A percentile compares a stretch with the other conserved stretches of the same genome.
These are phyloP conservation scores for Dermolepida albohirtum DNA, from an alignment of 2,888 invertebrate genomes.

Conservation along the genomic window DNA sequence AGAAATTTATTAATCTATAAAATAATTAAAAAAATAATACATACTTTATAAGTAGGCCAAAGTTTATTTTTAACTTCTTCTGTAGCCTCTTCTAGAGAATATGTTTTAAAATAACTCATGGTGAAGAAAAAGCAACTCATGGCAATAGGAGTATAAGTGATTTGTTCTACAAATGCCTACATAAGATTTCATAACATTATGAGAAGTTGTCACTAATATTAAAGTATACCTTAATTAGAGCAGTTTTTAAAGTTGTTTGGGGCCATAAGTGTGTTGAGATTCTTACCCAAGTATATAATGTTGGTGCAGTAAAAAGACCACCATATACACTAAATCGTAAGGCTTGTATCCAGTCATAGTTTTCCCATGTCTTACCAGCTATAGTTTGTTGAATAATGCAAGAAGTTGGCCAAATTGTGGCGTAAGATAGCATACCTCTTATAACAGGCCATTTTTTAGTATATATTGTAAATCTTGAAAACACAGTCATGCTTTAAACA, in stretches of 20 bases:
- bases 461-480: conserved; percentile 64
- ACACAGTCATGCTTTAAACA: conserved; percentile 13
- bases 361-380: conserved; percentile 73
- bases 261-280: conserved; percentile 84
- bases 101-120: conserved; percentile 72
- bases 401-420: conserved; percentile 79
- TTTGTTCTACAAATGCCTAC: conserved; percentile 69
- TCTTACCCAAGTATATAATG: conserved; percentile 83
- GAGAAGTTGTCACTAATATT: too few relatives aligned
- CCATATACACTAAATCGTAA: conserved; percentile 82
- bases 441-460: conserved; percentile 67
- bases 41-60: conserved; percentile 70
- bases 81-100: conserved; percentile 64
- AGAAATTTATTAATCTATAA: too few relatives aligned
- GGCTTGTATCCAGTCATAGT: conserved; percentile 78
- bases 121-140: conserved; percentile 71
- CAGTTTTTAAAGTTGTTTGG: conserved; percentile 74
- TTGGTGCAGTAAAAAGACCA: conserved; percentile 85
- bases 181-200: conserved; percentile 39
- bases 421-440: conserved; percentile 78
- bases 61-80: conserved; percentile 70
- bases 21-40: not conserved
- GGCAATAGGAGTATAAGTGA: conserved; percentile 73
- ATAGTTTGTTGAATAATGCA: conserved; percentile 79
- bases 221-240: conserved; percentile 76